A percentile compares a stretch with the other conserved stretches of the same genome.
Conservation (phyloP, 2,888 invertebrate species). For the Deroplatys truncata region DNA sequence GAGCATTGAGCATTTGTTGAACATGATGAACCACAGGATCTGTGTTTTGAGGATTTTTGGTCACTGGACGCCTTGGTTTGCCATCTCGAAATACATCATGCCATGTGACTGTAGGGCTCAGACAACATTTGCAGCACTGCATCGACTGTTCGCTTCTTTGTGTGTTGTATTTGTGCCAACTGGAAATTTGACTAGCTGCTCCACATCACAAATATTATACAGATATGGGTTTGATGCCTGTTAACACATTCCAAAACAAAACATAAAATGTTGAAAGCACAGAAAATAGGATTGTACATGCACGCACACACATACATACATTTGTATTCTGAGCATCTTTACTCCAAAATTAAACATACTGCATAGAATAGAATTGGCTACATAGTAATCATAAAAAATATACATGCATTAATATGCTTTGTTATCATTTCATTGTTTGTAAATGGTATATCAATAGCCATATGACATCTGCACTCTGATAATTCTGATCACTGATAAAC, state of each 20-base stretch:
- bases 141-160: slow-evolving; percentile 19
- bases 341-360: background rate
- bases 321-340: background rate
- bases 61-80: slow-evolving; percentile 37
- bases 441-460: too few relatives aligned
- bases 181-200: slow-evolving; percentile 32
- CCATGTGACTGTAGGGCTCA: background rate
- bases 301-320: background rate
- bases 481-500: too few relatives aligned
- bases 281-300: background rate
- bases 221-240: slow-evolving; percentile 16
- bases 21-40: slow-evolving; percentile 59
- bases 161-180: slow-evolving; percentile 11
- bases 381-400: too few relatives aligned
- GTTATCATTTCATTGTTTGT: too few relatives aligned
- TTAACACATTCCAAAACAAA: background rate
- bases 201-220: slow-evolving; percentile 30
- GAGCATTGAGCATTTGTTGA: slow-evolving; percentile 57
- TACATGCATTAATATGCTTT: too few relatives aligned
- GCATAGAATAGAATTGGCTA: background rate
- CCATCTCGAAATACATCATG: slow-evolving; percentile 45
- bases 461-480: too few relatives aligned
- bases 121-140: background rate
- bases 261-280: background rate
- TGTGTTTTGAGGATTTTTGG: slow-evolving; percentile 33